These are phyloP conservation scores for Cephus sareptanus DNA, from an alignment of 2,888 invertebrate species.

Conservation along the genomic window DNA sequence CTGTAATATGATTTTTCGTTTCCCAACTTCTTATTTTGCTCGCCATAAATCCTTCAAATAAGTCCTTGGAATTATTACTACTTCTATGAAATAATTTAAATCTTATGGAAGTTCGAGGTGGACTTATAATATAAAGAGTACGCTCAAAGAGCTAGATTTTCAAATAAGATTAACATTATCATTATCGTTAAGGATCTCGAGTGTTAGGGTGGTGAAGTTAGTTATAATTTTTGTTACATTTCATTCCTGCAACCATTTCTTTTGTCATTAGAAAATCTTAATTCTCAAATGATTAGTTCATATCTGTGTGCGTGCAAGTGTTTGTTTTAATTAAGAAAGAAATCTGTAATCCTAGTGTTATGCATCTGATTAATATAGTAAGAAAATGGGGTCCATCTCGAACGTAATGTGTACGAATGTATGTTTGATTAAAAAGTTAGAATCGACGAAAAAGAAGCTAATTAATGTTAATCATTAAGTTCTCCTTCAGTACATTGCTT, in stretches of 20 bases:
- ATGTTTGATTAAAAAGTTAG: background rate
- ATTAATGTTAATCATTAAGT: conserved; percentile 7
- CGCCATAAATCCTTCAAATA: too few species aligned
- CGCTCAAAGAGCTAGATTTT: background rate
- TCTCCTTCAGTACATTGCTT: conserved; percentile 10
- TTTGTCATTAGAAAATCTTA: background rate
- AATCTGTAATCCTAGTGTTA: background rate
- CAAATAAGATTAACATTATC: background rate
- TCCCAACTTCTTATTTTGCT: background rate
- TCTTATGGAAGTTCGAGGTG: background rate
- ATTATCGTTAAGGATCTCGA: background rate
- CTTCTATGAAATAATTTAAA: background rate
- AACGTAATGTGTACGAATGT: background rate
- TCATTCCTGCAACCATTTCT: background rate
- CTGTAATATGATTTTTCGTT: conserved; percentile 32
- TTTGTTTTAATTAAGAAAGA: background rate
- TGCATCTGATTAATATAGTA: background rate
- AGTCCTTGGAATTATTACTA: too few species aligned
- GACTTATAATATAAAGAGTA: background rate
- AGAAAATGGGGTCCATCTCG: background rate
- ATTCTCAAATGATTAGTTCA: background rate
- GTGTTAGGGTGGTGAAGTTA: background rate
- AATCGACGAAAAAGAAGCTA: background rate
- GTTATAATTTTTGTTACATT: background rate
- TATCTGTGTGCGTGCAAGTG: background rate